phyloP scores from a whole-genome alignment of 2,888 invertebrate genomes.

The Netelia virgata region DNA sequence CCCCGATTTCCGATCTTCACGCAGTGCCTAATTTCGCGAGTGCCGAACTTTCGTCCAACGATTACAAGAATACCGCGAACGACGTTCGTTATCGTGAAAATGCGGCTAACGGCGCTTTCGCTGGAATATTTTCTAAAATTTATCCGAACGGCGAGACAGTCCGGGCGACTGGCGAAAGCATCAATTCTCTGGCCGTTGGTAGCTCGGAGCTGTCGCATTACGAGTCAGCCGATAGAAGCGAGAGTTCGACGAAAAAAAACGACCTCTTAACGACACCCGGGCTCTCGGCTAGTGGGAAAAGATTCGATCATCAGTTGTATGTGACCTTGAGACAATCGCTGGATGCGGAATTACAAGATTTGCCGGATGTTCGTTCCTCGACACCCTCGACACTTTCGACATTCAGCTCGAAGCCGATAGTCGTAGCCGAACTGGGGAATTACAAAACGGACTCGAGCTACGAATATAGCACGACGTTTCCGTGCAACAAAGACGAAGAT shows the following conservation, averaged over 20 bases:
- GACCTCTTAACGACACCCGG: slow-evolving; percentile 37
- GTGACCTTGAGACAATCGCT: slow-evolving; percentile 55
- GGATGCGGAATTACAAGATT: slow-evolving; percentile 46
- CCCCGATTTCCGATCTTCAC: slow-evolving; percentile 42
- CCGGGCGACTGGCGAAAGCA: slow-evolving; percentile 9
- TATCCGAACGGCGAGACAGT: slow-evolving; percentile 40
- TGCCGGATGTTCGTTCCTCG: slow-evolving; percentile 27
- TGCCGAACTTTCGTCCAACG: slow-evolving; percentile 26
- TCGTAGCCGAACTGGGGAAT: slow-evolving; percentile 77
- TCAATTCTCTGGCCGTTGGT: slow-evolving; percentile 23
- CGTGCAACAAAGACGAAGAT: slow-evolving; percentile 76
- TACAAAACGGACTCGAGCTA: slow-evolving; percentile 66
- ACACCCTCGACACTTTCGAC: slow-evolving; percentile 44
- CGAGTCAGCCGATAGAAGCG: slow-evolving; percentile 19
- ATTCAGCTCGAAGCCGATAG: slow-evolving; percentile 79
- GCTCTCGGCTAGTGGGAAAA: slow-evolving; percentile 41
- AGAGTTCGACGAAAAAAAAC: neutral
- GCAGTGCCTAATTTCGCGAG: slow-evolving; percentile 42
- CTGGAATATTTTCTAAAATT: slow-evolving; percentile 35
- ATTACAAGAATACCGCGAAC: slow-evolving; percentile 24
- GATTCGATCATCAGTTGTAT: slow-evolving; percentile 57
- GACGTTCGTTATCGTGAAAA: slow-evolving; percentile 31
- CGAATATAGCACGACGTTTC: slow-evolving; percentile 74
- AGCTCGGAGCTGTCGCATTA: slow-evolving; percentile 37
- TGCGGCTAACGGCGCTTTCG: slow-evolving; percentile 24